Evolutionary conservation across 1,140 invertebrate genomes (phyloP), one percentile per base, ranked within the genome.

Genomic region (Acromyrmex echinatior): DNA sequence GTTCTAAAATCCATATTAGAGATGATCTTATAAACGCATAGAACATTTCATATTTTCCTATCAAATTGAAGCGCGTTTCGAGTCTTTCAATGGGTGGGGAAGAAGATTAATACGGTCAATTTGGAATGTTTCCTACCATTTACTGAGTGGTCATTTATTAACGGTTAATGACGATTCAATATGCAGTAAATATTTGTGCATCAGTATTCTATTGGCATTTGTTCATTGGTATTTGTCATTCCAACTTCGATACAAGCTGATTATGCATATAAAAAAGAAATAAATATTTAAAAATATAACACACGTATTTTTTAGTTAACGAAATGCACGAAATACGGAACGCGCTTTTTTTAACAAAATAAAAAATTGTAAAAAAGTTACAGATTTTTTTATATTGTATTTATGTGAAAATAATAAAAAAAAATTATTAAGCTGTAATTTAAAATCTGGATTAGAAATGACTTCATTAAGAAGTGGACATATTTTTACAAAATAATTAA

Each of bases 151-250:
- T 25, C 56, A 45, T 56, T 76, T 6, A 45, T 39, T 60, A 76
- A 76, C 56, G 56, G 14, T 21, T 62, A 77, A 77, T 56, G 49
- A 16, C 31, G n/a, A 77, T 6, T 77, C 35, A 77, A 62, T 77
- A 62, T 60, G 35, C 14, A 76, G 14, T 70, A 70, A 51, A 70
- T 70, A 51, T 70, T 25, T 31, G 28, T 39, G 9, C 53, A 14
- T 39, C n/a, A 39, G 1, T 62, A 6, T 39, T 73, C 6, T 10
- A 25, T 45, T 3, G 14, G 21, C 7, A 28, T 3, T 14, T 9
- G n/a, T n/a, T 3, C 7, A 25, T 51, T 51, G 7, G 39, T 7
- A 45, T 45, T 45, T 45, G 39, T 45, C 39, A 39, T 18, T 77
- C 21, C 18, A 60, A 77, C 25, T 3, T 62, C n/a, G 10, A 21